phyloP scores from a whole-genome alignment of 2,888 invertebrate species.

The Lordiphosa andalusiaca region DNA sequence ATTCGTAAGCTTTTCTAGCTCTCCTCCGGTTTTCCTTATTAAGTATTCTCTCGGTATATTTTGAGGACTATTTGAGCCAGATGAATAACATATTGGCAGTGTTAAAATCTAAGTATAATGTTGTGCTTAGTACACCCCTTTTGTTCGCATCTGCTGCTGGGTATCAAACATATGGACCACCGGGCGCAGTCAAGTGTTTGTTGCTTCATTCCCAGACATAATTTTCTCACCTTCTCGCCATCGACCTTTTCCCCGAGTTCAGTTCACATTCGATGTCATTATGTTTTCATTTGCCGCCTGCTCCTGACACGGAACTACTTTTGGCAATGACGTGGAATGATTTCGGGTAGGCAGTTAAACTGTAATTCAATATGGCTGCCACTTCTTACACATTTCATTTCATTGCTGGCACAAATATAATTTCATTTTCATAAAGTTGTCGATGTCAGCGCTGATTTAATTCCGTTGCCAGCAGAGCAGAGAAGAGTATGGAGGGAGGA shows the following conservation, averaged over 20 bases:
- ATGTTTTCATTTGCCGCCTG: conserved; percentile 30
- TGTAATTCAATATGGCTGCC: conserved; percentile 66
- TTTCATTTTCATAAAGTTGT: conserved; percentile 70
- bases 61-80: too few species aligned
- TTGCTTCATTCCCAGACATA: conserved; percentile 11
- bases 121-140: too few species aligned
- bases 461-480: conserved; percentile 54
- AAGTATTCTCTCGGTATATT: too few species aligned
- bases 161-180: conserved; percentile 5
- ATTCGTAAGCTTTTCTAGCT: too few species aligned
- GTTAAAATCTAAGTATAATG: too few species aligned
- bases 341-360: conserved; percentile 63
- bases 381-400: conserved; percentile 46
- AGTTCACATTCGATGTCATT: conserved; percentile 7
- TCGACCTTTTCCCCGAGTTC: neutral
- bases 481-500: conserved; percentile 4
- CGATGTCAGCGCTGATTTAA: conserved; percentile 72
- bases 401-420: conserved; percentile 60
- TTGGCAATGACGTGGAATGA: conserved; percentile 14
- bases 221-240: conserved; percentile 2
- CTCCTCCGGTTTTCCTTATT: too few species aligned
- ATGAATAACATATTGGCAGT: too few species aligned
- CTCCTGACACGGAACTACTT: conserved; percentile 47
- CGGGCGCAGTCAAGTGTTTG: neutral
- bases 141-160: neutral